Evolutionary conservation across 2,888 invertebrate species (phyloP).

Genomic region (Mesodorylaimus sp.): DNA sequence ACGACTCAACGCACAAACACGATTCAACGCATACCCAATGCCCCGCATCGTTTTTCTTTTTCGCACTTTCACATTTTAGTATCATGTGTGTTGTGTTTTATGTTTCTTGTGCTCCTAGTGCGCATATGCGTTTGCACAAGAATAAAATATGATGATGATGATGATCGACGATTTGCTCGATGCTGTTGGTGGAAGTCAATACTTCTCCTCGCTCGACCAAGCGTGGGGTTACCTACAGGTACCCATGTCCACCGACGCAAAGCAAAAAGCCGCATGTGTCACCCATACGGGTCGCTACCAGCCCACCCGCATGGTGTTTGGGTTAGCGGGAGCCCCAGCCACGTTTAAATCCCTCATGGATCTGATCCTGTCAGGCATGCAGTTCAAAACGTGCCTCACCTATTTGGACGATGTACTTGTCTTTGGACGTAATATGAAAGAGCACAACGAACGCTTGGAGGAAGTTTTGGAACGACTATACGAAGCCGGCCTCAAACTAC

Average conservation of each 20-base stretch:
- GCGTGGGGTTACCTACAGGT: neutral
- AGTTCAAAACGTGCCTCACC: neutral
- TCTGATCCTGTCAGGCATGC: conserved; percentile 2
- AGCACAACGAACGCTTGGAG: conserved; percentile 9
- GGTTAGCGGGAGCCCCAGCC: conserved; percentile 5
- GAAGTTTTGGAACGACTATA: conserved; percentile 12
- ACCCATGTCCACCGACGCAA: neutral
- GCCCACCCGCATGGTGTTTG: conserved; percentile 1
- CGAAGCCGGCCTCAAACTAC: conserved; percentile 11
- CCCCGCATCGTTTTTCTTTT: neutral
- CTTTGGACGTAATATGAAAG: conserved; percentile 2
- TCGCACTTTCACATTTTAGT: too few relatives aligned
- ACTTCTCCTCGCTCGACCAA: neutral
- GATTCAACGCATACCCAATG: neutral
- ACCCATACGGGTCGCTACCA: neutral
- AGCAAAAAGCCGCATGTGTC: neutral
- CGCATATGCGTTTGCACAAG: too few relatives aligned
- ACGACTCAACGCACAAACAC: neutral
- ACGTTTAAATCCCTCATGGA: conserved; percentile 7
- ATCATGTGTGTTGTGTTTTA: too few relatives aligned
- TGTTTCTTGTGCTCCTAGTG: too few relatives aligned
- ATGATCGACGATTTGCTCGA: neutral
- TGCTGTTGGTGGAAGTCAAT: neutral
- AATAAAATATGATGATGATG: too few relatives aligned
- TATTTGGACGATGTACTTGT: conserved; percentile 15